These are phyloP conservation scores for Lamellibrachia columna DNA, from an alignment of 2,888 invertebrate species.

Conservation along the genomic window DNA sequence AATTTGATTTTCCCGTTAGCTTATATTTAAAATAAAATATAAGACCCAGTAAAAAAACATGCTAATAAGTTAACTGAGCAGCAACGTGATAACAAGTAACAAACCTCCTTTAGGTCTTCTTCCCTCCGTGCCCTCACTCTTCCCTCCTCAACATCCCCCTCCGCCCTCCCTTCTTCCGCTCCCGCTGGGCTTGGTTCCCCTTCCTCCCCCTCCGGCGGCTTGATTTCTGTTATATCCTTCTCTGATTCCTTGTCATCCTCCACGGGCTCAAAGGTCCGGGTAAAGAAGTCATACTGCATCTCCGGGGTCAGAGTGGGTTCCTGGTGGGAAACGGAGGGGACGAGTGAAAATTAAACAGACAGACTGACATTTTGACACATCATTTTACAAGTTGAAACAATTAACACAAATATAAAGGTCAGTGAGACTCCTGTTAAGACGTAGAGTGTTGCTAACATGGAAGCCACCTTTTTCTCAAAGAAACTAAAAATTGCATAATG, in stretches of 20 bases:
- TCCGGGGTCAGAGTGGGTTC: conserved; percentile 53
- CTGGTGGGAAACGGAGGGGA: conserved; percentile 23
- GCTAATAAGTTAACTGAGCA: no score
- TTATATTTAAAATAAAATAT: no score
- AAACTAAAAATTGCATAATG: no score
- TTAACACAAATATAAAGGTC: no score
- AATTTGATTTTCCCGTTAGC: no score
- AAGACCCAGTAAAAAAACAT: no score
- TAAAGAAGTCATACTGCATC: conserved; percentile 67
- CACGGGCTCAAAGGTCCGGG: conserved; percentile 63
- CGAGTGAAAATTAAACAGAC: not conserved
- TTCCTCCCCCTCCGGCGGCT: conserved; percentile 19
- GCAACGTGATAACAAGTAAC: not conserved
- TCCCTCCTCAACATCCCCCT: conserved; percentile 33
- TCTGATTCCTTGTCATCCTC: conserved; percentile 45
- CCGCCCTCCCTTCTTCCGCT: conserved; percentile 34
- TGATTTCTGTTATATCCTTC: conserved; percentile 39
- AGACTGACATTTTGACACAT: not conserved
- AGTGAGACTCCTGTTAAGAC: no score
- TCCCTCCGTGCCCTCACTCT: not conserved
- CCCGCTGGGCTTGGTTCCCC: conserved; percentile 40
- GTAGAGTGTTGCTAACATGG: no score
- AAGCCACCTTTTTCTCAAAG: no score
- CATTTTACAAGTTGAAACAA: not conserved
- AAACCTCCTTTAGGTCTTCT: not conserved